Evolutionary conservation across 64 coral and sea anemone genomes (phyloP).

Genomic region (Actinia tenebrosa): DNA sequence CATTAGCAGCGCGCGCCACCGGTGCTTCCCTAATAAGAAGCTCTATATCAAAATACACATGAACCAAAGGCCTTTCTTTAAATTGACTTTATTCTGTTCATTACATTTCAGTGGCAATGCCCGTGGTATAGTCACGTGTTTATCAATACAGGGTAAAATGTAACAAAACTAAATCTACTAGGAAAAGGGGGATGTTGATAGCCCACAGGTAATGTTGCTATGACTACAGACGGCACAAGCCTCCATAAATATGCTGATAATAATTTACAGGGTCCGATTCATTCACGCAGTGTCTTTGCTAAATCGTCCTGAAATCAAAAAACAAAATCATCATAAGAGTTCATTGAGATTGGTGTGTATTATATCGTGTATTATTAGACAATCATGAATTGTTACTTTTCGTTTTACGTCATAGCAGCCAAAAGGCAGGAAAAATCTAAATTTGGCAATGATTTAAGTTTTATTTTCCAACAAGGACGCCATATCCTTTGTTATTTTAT

Average conservation of each 20-base stretch:
- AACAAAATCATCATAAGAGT: neutral
- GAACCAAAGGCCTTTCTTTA: neutral
- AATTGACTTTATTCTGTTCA: neutral
- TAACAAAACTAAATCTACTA: conserved; percentile 2
- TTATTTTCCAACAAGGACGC: no score
- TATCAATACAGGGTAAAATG: neutral
- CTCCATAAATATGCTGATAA: neutral
- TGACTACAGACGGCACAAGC: neutral
- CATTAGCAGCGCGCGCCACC: no score
- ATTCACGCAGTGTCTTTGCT: conserved; percentile 8
- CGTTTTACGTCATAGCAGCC: no score
- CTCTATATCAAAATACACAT: neutral
- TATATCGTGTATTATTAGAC: no score
- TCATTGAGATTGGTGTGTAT: neutral
- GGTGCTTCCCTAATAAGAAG: no score
- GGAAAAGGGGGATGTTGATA: neutral
- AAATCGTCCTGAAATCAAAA: conserved; percentile 15
- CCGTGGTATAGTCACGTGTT: neutral
- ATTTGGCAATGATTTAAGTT: no score
- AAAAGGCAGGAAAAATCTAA: no score
- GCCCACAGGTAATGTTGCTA: neutral
- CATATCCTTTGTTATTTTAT: no score
- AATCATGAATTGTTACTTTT: no score
- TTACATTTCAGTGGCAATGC: neutral
- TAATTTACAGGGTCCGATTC: neutral